Percentiles rank a stretch among this genome's conserved stretches.
Conservation (phyloP, 1,140 invertebrate species). For the Armadillidium nasatum region DNA sequence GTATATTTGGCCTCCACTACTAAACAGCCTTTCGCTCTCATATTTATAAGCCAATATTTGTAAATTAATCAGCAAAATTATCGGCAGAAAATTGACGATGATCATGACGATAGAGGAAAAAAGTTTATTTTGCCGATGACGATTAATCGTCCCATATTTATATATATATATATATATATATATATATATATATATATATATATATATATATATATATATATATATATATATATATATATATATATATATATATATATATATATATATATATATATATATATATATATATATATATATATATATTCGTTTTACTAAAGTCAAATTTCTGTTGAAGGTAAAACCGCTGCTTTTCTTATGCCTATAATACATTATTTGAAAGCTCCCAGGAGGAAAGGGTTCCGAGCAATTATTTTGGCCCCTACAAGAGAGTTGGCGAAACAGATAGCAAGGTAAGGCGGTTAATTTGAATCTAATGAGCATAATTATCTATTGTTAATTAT, state of each 20-base stretch:
- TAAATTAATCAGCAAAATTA: too few species aligned
- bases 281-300: too few species aligned
- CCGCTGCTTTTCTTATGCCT: conserved; percentile 77
- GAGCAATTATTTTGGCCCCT: conserved; percentile 83
- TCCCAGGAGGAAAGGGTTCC: conserved; percentile 63
- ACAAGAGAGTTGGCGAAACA: conserved; percentile 91
- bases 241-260: too few species aligned
- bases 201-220: background rate
- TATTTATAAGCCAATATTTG: too few species aligned
- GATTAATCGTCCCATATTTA: too few species aligned
- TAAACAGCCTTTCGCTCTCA: too few species aligned
- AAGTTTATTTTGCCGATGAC: too few species aligned
- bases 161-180: background rate
- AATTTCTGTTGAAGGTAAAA: conserved; percentile 57
- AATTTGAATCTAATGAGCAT: background rate
- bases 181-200: background rate
- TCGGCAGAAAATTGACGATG: too few species aligned
- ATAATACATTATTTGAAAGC: conserved; percentile 62
- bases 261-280: too few species aligned
- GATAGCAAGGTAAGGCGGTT: conserved; percentile 55
- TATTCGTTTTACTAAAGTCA: background rate
- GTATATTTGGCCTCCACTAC: too few species aligned
- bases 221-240: background rate
- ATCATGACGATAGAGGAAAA: too few species aligned
- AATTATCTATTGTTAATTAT: background rate